These are phyloP conservation scores for Trogon melanurus DNA, from an alignment of 2,113 vertebrate genomes.

Conservation along the genomic window DNA sequence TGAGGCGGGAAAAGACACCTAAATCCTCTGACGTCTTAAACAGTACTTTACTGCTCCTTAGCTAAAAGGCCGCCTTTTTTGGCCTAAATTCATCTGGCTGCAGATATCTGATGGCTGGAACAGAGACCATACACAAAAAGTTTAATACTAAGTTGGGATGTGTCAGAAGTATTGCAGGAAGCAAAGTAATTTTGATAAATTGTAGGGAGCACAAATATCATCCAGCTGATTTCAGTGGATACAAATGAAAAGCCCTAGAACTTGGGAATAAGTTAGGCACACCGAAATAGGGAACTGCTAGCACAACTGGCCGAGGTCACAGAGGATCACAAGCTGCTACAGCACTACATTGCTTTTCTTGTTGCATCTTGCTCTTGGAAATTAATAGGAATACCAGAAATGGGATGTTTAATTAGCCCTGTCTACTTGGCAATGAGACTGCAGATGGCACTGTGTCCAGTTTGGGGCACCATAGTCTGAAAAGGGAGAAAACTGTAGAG, in stretches of 20 bases:
- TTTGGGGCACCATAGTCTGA: background rate
- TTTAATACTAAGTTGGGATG: background rate
- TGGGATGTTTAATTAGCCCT: background rate
- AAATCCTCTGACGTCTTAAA: background rate
- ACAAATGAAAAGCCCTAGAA: background rate
- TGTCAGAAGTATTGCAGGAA: background rate
- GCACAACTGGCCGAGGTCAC: background rate
- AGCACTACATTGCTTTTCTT: background rate
- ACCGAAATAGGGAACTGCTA: background rate
- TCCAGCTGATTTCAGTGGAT: background rate
- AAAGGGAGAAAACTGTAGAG: background rate
- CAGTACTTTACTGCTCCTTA: background rate
- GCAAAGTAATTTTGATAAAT: background rate
- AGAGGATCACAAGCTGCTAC: background rate
- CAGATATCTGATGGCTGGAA: background rate
- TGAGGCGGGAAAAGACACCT: background rate
- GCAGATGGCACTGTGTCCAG: background rate
- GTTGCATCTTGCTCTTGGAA: background rate
- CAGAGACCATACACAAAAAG: background rate
- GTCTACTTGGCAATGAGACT: background rate
- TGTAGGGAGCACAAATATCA: background rate
- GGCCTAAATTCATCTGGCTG: background rate
- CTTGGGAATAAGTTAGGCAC: background rate
- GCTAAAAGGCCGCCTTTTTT: slow-evolving; percentile 30
- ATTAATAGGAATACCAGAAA: background rate